Evolutionary conservation across 1,140 invertebrate species (phyloP).

Genomic region (Drosophila paulistorum): DNA sequence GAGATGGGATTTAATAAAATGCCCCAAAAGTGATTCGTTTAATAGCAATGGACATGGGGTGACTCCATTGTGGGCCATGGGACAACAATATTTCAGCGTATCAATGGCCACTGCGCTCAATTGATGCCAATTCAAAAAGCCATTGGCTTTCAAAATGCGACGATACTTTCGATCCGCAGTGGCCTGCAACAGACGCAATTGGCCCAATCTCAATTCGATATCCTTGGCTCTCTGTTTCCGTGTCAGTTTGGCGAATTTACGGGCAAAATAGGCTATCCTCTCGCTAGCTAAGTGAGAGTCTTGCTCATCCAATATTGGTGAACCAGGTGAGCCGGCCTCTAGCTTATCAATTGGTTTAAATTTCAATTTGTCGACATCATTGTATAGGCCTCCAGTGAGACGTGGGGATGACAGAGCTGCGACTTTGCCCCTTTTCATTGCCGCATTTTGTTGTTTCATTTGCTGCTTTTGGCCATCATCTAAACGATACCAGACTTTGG

Average conservation of each 20-base stretch:
- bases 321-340: not conserved
- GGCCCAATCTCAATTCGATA: constrained; percentile 15
- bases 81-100: not conserved
- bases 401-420: not conserved
- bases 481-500: constrained; percentile 3
- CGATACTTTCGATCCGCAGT: not conserved
- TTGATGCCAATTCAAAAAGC: not conserved
- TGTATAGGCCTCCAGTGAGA: constrained; percentile 4
- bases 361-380: not conserved
- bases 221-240: not conserved
- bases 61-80: not conserved
- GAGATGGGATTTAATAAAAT: constrained; percentile 31
- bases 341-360: constrained; percentile 20
- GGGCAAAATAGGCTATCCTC: not conserved
- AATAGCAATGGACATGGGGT: constrained; percentile 17
- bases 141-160: not conserved
- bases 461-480: rapidly evolving
- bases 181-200: constrained; percentile 38
- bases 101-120: not conserved
- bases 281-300: not conserved
- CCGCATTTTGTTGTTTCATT: too few species aligned
- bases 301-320: not conserved
- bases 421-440: not conserved
- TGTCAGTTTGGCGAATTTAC: constrained; percentile 5
- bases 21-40: constrained; percentile 23